Evolutionary conservation across 2,113 vertebrate species (phyloP).

Genomic region (Phyllopteryx taeniolatus): DNA sequence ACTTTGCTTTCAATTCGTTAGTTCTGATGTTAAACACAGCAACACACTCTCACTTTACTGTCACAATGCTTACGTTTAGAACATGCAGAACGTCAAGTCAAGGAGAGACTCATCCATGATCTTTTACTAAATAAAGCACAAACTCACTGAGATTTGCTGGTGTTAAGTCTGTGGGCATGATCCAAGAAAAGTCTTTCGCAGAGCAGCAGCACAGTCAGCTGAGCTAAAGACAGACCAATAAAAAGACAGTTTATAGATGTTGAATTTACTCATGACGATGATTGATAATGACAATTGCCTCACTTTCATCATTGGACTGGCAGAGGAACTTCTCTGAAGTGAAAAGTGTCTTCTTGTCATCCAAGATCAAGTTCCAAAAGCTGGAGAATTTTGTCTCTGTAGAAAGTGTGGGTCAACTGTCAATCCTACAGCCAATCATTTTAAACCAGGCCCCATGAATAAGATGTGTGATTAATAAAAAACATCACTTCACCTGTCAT

Average conservation of each 20-base stretch:
- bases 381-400: conserved; percentile 84
- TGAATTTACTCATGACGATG: not conserved
- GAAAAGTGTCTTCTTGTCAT: conserved; percentile 94
- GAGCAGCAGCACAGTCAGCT: conserved; percentile 83
- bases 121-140: not conserved
- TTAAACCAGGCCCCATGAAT: not conserved
- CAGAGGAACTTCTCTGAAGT: conserved; percentile 94
- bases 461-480: not conserved
- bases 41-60: not conserved
- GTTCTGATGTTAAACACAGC: not conserved
- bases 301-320: conserved; percentile 88
- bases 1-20: not conserved
- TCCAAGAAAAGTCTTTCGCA: conserved; percentile 90
- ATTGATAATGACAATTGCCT: conserved; percentile 25
- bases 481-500: conserved; percentile 78
- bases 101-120: not conserved
- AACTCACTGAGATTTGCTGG: conserved; percentile 86
- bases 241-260: not conserved
- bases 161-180: conserved; percentile 81
- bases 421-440: not conserved
- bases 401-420: not conserved
- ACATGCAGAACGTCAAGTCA: not conserved
- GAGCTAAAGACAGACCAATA: conserved; percentile 44
- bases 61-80: not conserved
- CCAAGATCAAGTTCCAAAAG: conserved; percentile 91